Evolutionary conservation across 1,140 invertebrate genomes (phyloP), one percentile per base, ranked within the genome.

Genomic region (Aphaenogaster floridana): DNA sequence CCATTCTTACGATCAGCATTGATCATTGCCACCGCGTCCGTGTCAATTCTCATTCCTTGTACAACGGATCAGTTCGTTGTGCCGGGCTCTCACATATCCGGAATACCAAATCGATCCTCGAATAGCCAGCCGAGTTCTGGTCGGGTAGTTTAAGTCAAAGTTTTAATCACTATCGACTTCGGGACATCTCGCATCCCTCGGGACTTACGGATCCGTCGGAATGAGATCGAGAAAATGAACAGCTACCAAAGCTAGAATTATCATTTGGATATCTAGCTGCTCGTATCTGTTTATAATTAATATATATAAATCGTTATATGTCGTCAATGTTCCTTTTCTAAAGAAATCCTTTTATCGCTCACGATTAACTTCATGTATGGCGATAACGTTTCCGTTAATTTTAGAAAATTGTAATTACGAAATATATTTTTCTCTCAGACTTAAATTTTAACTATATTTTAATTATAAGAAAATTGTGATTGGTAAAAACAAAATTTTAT

Each of bases 151-250:
- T 89, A 93, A 93, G 93, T 92, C 89, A 89, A 94, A 94, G 93
- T 94, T 94, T 94, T 94, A 94, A 94, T 94, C 92, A 94, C 93
- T 94, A 94, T 94, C 93, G 93, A 93, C 93, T 94, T 91, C 77
- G 85, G 89, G 88, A 88, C 90, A 92, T 93, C 91, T 93, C 89
- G 84, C 84, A 89, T 91, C 90, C 90, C 90, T 28, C 74, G 90
- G 69, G 90, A 91, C 90, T 90, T 91, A 89, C 89, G 83, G 83
- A 91, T 84, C 87, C 66, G 76, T 80, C 54, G 89, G 83, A 91
- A 91, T 78, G 84, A 86, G 87, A 91, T 91, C 78, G 69, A 79
- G 90, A 88, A 91, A 91, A 91, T 91, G 89, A 90, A 91, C 86
- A 88, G 86, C 86, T 64, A 28, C 78, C 88, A 50, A 80, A 89